Evolutionary conservation across 2,797 vertebrate species (phyloP), one percentile per base, ranked within the genome.

Genomic region (Sebastes minor): DNA sequence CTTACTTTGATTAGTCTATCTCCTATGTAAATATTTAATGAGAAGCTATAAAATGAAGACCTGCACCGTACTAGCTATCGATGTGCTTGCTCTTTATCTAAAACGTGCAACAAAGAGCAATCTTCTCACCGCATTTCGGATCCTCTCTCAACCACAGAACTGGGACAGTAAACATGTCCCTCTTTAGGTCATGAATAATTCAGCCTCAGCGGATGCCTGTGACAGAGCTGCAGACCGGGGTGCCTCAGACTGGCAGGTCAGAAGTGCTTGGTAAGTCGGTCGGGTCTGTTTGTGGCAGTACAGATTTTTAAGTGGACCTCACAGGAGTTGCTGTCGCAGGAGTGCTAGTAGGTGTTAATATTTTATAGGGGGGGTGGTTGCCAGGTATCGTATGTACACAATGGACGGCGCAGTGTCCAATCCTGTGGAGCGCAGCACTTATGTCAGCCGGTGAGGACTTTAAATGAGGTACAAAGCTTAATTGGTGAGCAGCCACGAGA

Each of bases 401-500:
- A 64, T 75, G 60, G 78, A 71, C 4, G n/a, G 42, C 33, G 71
- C 55, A 49, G 65, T 18, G 68, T 42, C 78, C 70, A 71, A 79
- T 69, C 25, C 60, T 73, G 62, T 81, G 88, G 71, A 76, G 80
- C 62, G 3, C 79, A 81, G 77, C 81, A 89, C 76, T 88, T 87
- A 60, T 89, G 79, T 91, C 83, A 80, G 76, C 55, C 53, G 57
- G 68, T 59, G 60, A 85, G 75, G 81, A 84, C 71, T 88, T 91
- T 90, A 91, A 92, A 93, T 89, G 80, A 74, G 69, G 77, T 87
- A 71, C 89, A 90, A 68, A 83, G 86, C 89, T 83, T 91, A 92
- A 93, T 91, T 92, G 90, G 89, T 91, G 86, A 86, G 86, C 84
- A 82, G 88, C 91, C 83, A 74, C 71, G 55, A 79, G 82, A 82